These are phyloP conservation scores for Trachelus stipa DNA, from an alignment of 2,888 invertebrate species.

Conservation along the genomic window DNA sequence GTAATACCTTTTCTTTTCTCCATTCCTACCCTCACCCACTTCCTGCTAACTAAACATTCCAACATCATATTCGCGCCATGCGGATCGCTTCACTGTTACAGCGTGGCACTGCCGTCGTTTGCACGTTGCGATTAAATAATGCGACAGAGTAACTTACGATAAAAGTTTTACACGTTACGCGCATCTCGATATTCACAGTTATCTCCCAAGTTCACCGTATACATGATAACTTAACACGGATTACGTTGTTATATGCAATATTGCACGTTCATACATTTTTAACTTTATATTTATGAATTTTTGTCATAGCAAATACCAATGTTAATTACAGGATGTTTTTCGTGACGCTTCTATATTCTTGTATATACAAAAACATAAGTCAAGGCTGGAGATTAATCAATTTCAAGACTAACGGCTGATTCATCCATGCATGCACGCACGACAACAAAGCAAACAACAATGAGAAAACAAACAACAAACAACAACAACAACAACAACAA, in stretches of 20 bases:
- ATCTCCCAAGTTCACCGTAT: neutral
- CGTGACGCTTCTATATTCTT: neutral
- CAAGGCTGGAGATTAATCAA: neutral
- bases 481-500: neutral
- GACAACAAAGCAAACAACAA: conserved; percentile 31
- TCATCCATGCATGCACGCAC: conserved; percentile 18
- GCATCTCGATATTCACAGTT: neutral
- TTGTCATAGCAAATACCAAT: neutral
- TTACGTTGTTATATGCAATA: neutral
- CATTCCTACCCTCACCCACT: neutral
- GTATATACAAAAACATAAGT: neutral
- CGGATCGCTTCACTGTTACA: neutral
- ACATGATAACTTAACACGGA: neutral
- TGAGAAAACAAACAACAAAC: conserved; percentile 21
- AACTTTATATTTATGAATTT: neutral
- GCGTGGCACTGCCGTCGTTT: neutral
- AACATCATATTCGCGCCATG: neutral
- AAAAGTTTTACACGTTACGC: neutral
- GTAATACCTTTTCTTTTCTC: neutral
- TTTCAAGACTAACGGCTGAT: neutral
- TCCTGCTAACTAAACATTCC: neutral
- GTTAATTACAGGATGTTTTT: neutral
- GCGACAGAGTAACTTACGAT: neutral
- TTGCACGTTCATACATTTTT: neutral
- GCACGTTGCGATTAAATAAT: neutral